A percentile compares a stretch with the other conserved stretches of the same genome.
These are phyloP conservation scores for Drosophila arizonae DNA, from an alignment of 1,140 invertebrate species.

Conservation along the genomic window DNA sequence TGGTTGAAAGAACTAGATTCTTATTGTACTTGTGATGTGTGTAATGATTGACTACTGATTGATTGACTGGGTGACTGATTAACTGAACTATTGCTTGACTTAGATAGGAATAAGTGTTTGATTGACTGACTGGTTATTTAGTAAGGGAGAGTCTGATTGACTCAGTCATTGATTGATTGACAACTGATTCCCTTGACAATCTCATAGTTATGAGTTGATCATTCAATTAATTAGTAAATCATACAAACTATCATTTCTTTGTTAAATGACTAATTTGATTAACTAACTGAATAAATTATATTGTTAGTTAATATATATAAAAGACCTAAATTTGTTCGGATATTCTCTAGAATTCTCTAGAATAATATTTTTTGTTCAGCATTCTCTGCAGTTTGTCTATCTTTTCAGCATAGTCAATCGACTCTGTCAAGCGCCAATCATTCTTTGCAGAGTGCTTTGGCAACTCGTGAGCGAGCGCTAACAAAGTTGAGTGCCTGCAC, in stretches of 20 bases:
- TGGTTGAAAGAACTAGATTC: too few relatives aligned
- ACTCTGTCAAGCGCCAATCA: conserved; percentile 4
- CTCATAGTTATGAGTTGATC: too few relatives aligned
- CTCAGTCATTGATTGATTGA: not conserved
- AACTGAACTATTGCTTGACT: not conserved
- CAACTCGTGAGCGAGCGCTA: conserved; percentile 63
- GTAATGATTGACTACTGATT: not conserved
- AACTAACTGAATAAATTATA: too few relatives aligned
- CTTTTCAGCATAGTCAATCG: conserved; percentile 10
- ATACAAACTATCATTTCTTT: too few relatives aligned
- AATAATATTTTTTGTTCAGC: too few relatives aligned
- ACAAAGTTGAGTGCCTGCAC: conserved; percentile 60
- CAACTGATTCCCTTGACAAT: not conserved
- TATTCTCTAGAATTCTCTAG: too few relatives aligned
- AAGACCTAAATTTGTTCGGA: too few relatives aligned
- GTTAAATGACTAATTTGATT: too few relatives aligned
- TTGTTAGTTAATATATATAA: too few relatives aligned
- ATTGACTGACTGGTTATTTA: not conserved
- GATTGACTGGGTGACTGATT: not conserved
- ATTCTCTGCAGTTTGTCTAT: not conserved
- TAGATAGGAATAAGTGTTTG: not conserved
- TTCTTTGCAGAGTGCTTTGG: conserved; percentile 14
- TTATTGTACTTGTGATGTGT: too few relatives aligned
- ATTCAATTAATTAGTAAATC: too few relatives aligned
- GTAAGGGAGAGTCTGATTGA: not conserved